Conservation (phyloP, 2,888 invertebrate species). For the Syrphus vitripennis region DNA sequence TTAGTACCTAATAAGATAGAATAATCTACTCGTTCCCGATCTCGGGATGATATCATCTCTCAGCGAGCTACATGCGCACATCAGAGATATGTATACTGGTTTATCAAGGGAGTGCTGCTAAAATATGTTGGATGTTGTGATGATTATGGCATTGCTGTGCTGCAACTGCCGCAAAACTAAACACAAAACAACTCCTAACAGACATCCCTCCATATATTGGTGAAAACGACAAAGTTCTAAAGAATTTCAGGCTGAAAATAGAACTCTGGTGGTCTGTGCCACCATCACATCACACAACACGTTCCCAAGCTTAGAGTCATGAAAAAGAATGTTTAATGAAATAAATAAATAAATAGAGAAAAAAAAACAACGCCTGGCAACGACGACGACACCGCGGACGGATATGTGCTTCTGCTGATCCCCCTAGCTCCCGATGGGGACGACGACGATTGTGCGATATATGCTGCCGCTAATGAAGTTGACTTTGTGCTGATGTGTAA, state of each 20-base stretch:
- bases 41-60: slow-evolving; percentile 59
- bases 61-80: slow-evolving; percentile 13
- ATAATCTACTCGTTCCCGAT: slow-evolving; percentile 40
- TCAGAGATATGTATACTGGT: slow-evolving; percentile 28
- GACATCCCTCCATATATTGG: slow-evolving; percentile 38
- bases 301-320: slow-evolving; percentile 29
- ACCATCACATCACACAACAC: not conserved
- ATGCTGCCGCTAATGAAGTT: too few species aligned
- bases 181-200: not conserved
- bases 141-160: slow-evolving; percentile 13
- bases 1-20: slow-evolving; percentile 56
- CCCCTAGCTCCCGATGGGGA: slow-evolving; percentile 10
- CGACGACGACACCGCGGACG: not conserved
- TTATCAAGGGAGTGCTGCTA: slow-evolving; percentile 43
- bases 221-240: slow-evolving; percentile 50
- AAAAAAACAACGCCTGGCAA: not conserved
- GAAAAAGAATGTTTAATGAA: slow-evolving; percentile 38
- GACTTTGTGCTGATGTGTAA: not conserved
- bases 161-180: not conserved
- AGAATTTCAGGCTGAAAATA: slow-evolving; percentile 59
- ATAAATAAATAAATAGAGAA: slow-evolving; percentile 7
- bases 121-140: slow-evolving; percentile 15
- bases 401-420: slow-evolving; percentile 10
- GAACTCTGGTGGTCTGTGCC: slow-evolving; percentile 50
- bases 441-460: too few species aligned